Evolutionary conservation across 2,888 invertebrate genomes (phyloP).

Genomic region (Eucera pruinosa): DNA sequence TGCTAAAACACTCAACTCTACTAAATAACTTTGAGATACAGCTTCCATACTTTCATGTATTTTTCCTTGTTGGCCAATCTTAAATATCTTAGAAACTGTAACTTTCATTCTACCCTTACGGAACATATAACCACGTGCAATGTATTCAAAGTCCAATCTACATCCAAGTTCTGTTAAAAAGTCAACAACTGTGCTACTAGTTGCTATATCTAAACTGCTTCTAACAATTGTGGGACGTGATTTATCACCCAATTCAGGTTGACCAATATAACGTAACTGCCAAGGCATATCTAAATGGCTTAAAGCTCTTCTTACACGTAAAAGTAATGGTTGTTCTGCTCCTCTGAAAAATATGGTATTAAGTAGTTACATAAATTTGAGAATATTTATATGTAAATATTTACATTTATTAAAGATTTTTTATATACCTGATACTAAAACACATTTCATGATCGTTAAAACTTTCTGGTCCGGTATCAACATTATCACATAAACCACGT

Average conservation of each 20-base stretch:
- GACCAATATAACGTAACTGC: constrained; percentile 96
- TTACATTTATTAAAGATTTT: not conserved
- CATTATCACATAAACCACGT: constrained; percentile 96
- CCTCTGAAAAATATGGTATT: constrained; percentile 67
- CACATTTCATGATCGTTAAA: constrained; percentile 98
- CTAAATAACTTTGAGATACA: constrained; percentile 96
- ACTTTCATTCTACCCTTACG: constrained; percentile 98
- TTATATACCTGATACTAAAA: constrained; percentile 87
- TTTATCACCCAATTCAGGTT: constrained; percentile 95
- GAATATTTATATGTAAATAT: no score
- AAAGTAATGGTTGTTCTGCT: constrained; percentile 87
- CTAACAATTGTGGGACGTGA: constrained; percentile 95
- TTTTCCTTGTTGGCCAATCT: constrained; percentile 91
- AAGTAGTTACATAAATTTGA: not conserved
- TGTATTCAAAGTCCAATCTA: constrained; percentile 96
- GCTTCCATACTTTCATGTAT: constrained; percentile 90
- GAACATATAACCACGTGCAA: constrained; percentile 96
- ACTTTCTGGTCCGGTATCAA: constrained; percentile 94
- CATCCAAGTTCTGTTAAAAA: constrained; percentile 97
- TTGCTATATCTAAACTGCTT: constrained; percentile 96
- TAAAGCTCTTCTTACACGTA: constrained; percentile 93
- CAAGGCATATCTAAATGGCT: constrained; percentile 94
- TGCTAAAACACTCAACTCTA: constrained; percentile 95
- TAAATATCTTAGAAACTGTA: constrained; percentile 97
- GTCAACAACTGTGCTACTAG: constrained; percentile 94